Conservation (phyloP, 1,140 invertebrate species). For the Leptinotarsa undecemlineata region DNA sequence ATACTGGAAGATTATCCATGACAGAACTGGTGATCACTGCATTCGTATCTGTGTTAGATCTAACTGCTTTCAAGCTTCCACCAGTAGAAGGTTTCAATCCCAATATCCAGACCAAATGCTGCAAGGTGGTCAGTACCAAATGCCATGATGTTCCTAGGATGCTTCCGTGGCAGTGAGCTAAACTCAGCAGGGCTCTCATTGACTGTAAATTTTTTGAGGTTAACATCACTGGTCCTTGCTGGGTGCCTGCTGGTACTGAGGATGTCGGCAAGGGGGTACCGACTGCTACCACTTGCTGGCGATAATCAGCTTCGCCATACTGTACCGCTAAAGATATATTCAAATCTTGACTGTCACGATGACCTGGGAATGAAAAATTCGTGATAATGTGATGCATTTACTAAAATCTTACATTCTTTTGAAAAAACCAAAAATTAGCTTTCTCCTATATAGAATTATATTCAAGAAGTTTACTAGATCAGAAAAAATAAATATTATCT, state of each 20-base stretch:
- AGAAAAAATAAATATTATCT: too few relatives aligned
- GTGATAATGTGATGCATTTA: background rate
- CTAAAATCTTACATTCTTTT: background rate
- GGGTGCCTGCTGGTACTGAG: slow-evolving; percentile 73
- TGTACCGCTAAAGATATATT: slow-evolving; percentile 42
- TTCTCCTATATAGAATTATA: too few relatives aligned
- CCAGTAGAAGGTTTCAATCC: slow-evolving; percentile 94
- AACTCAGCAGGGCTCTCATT: slow-evolving; percentile 85
- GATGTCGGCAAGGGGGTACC: slow-evolving; percentile 89
- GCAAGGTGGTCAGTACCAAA: slow-evolving; percentile 90
- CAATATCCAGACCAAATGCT: slow-evolving; percentile 98
- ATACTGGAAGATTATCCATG: slow-evolving; percentile 92
- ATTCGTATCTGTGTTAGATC: slow-evolving; percentile 75
- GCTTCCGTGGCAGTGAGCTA: slow-evolving; percentile 91
- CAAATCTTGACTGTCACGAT: slow-evolving; percentile 38
- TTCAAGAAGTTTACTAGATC: too few relatives aligned
- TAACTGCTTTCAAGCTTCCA: slow-evolving; percentile 82
- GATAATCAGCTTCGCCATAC: slow-evolving; percentile 65
- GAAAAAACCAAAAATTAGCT: too few relatives aligned
- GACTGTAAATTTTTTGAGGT: slow-evolving; percentile 97
- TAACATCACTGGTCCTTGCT: slow-evolving; percentile 96
- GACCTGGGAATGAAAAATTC: slow-evolving; percentile 17
- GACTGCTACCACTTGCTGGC: slow-evolving; percentile 92
- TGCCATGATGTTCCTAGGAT: slow-evolving; percentile 94
- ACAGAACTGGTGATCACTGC: slow-evolving; percentile 94